Percentiles rank a stretch among this genome's conserved stretches.
Evolutionary conservation across 2,888 invertebrate species (phyloP).

Genomic region (Nezara viridula): DNA sequence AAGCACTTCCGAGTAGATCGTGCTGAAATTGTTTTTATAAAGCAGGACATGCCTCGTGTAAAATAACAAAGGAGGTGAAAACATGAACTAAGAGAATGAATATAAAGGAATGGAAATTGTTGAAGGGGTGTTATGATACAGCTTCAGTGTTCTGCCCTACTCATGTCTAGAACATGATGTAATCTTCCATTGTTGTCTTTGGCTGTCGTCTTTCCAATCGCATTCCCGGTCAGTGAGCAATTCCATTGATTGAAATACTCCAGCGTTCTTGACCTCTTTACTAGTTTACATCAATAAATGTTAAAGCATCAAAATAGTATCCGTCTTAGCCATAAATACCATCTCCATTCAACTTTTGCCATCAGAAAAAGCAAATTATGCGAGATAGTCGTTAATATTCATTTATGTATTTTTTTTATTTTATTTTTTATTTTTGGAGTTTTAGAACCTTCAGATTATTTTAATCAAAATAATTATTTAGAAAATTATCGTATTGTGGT

Average conservation of each 20-base stretch:
- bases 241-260: conserved; percentile 22
- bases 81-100: conserved; percentile 16
- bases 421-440: neutral
- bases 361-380: neutral
- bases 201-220: conserved; percentile 22
- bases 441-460: no score
- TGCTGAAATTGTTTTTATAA: neutral
- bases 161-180: conserved; percentile 22
- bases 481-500: no score
- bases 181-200: conserved; percentile 24
- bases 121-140: neutral
- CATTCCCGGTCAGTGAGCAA: neutral
- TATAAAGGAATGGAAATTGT: conserved; percentile 32
- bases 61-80: conserved; percentile 30
- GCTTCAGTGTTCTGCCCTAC: conserved; percentile 12
- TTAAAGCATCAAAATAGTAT: neutral
- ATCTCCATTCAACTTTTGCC: neutral
- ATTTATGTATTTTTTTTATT: no score
- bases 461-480: no score
- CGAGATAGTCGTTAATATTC: neutral
- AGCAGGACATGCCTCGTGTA: neutral
- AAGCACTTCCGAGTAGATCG: neutral
- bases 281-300: neutral
- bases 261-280: neutral
- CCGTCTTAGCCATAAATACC: neutral